Base-by-base conservation (phyloP, 2,888 invertebrate genomes). In the Oligia strigilis region DNA sequence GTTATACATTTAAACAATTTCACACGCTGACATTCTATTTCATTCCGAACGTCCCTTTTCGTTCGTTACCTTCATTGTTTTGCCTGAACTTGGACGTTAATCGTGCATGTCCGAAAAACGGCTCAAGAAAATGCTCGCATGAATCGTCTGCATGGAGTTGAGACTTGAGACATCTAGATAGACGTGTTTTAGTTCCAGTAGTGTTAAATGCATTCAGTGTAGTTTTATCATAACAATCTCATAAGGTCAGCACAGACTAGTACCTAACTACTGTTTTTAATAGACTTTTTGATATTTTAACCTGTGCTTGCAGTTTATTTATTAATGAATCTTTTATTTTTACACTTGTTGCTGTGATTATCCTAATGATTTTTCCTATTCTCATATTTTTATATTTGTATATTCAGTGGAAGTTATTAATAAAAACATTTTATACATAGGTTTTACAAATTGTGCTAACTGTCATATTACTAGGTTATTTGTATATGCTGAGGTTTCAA, bases 401-500 rank as follows among this genome's bases (percentile, higher is more conserved):
- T 86, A 73, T 79, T 78, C 77, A 69, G 78, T 86, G 72, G 46
- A 66, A 72, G 72, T 81, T 62, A 78, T 29, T 78, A 14, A 69
- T 67, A 72, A 65, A 73, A 67, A 62, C 66, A 17, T 55, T 74
- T 76, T 76, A 64, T 78, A 55, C 52, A 81, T 87, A 84, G 69
- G 78, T 69, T 78, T 80, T 78, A 79, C 69, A 83, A 78, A 77
- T 46, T 71, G 78, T 78, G 60, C 72, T 76, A 79, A 72, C 75
- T 77, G 69, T 77, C 75, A 78, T 83, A 74, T 80, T 81, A 77
- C 78, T 80, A 81, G 69, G 78, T 80, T 82, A 82, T 86, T 84
- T 88, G 81, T 84, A 85, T 85, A 87, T 88, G 72, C 72, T 77
- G 85, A 84, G 23, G 43, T 83, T 82, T 76, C 60, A 85, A 81